Percentiles rank a stretch among this genome's conserved stretches.
These are phyloP conservation scores for Drosophila kokeensis DNA, from an alignment of 2,888 invertebrate species.

Conservation along the genomic window DNA sequence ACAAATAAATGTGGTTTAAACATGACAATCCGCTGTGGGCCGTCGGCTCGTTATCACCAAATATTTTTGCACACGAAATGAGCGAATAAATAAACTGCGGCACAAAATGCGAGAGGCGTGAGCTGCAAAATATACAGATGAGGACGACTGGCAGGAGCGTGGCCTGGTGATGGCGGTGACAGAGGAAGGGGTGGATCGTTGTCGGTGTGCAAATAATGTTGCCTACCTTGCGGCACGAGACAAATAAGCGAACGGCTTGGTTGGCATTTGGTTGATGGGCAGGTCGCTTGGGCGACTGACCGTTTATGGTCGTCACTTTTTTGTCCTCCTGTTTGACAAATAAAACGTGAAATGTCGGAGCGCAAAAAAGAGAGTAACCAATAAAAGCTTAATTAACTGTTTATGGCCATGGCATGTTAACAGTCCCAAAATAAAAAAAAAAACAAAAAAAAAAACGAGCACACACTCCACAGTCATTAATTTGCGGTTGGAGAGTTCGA, in stretches of 20 bases:
- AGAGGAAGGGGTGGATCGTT: background rate
- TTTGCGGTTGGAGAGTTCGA: slow-evolving; percentile 43
- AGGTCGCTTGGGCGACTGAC: slow-evolving; percentile 28
- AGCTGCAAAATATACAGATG: slow-evolving; percentile 8
- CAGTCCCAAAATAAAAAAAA: slow-evolving; percentile 30
- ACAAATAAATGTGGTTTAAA: slow-evolving; percentile 79
- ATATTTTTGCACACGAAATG: slow-evolving; percentile 80
- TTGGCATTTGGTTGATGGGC: slow-evolving; percentile 30
- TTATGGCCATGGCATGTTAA: slow-evolving; percentile 77
- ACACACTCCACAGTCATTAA: slow-evolving; percentile 60
- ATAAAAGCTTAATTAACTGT: slow-evolving; percentile 81
- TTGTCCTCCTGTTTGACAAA: slow-evolving; percentile 72
- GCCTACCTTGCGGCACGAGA: slow-evolving; percentile 57
- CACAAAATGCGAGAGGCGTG: slow-evolving; percentile 22
- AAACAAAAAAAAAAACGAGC: background rate
- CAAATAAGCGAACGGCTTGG: slow-evolving; percentile 54
- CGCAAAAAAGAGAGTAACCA: slow-evolving; percentile 73
- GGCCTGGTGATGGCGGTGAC: background rate
- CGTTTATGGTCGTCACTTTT: slow-evolving; percentile 78
- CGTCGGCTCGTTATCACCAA: slow-evolving; percentile 77
- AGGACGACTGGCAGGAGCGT: background rate
- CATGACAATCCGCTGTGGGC: slow-evolving; percentile 74
- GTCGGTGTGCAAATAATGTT: slow-evolving; percentile 42
- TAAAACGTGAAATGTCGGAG: slow-evolving; percentile 76
- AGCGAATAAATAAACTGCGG: slow-evolving; percentile 72